A percentile compares a stretch with the other conserved stretches of the same genome.
Evolutionary conservation across 2,797 vertebrate species (phyloP).

Genomic region (Coranthus polyacanthus): DNA sequence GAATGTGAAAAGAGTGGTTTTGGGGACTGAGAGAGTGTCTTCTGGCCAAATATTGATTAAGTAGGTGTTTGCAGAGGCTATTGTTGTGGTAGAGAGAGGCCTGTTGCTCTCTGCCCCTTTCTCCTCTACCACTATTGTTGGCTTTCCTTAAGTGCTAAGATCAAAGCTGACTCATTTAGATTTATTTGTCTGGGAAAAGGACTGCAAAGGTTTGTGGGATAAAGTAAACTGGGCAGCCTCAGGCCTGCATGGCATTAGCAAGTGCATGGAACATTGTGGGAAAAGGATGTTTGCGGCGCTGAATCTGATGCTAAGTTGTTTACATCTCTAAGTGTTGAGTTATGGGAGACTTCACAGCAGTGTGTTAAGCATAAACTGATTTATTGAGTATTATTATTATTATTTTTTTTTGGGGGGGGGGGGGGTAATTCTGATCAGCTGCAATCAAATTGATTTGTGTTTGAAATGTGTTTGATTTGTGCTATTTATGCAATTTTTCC

Average conservation of each 20-base stretch:
- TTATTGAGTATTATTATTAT: too few relatives aligned
- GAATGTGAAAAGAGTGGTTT: slow-evolving; percentile 97
- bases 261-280: slow-evolving; percentile 57
- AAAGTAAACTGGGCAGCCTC: slow-evolving; percentile 64
- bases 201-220: slow-evolving; percentile 76
- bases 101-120: slow-evolving; percentile 90
- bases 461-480: too few relatives aligned
- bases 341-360: slow-evolving; percentile 12
- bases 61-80: slow-evolving; percentile 97
- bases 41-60: slow-evolving; percentile 99
- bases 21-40: slow-evolving; percentile 88
- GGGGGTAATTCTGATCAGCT: background rate
- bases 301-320: slow-evolving; percentile 45
- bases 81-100: slow-evolving; percentile 91
- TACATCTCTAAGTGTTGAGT: slow-evolving; percentile 37
- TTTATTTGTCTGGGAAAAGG: slow-evolving; percentile 96
- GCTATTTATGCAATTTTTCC: slow-evolving; percentile 6
- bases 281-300: slow-evolving; percentile 54
- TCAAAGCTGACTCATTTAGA: slow-evolving; percentile 97
- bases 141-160: slow-evolving; percentile 92
- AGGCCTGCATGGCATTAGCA: slow-evolving; percentile 66
- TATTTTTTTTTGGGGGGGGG: too few relatives aligned
- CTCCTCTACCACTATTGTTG: slow-evolving; percentile 93
- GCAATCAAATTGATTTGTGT: background rate
- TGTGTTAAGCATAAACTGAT: slow-evolving; percentile 5